These are phyloP conservation scores for Pelmatolapia mariae DNA, from an alignment of 2,113 vertebrate species.

Conservation along the genomic window DNA sequence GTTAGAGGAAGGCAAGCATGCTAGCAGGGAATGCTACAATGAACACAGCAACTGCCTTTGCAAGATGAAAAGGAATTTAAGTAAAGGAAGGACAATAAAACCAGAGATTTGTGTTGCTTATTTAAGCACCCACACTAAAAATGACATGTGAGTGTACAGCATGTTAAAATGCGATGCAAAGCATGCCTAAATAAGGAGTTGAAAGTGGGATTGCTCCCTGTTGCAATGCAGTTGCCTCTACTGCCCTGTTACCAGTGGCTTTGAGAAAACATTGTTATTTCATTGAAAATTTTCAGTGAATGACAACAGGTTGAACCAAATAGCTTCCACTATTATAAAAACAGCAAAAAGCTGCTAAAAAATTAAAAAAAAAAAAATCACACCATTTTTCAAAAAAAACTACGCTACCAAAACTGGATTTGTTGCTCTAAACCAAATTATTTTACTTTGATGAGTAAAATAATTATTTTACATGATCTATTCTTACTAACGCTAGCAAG, in stretches of 20 bases:
- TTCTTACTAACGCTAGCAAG: not conserved
- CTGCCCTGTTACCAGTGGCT: not conserved
- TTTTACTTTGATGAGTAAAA: not conserved
- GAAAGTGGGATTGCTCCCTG: not conserved
- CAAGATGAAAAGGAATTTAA: not conserved
- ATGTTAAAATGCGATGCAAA: not conserved
- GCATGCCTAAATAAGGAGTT: not conserved
- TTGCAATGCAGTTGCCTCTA: not conserved
- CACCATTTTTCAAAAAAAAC: not conserved
- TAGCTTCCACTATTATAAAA: not conserved
- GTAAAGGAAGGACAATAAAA: not conserved
- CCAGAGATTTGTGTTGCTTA: not conserved
- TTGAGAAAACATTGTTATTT: not conserved
- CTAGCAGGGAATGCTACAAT: not conserved
- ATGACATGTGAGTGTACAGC: not conserved
- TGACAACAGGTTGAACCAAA: not conserved
- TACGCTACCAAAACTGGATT: not conserved
- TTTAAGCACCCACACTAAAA: not conserved
- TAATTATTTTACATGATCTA: too few species aligned
- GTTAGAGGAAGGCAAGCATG: not conserved
- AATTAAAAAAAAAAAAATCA: accelerated
- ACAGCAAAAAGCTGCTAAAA: not conserved
- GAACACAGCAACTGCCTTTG: not conserved
- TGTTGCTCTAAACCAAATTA: not conserved
- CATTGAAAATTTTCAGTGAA: not conserved